Evolutionary conservation across 2,797 vertebrate species (phyloP).

Genomic region (Helostoma temminkii): DNA sequence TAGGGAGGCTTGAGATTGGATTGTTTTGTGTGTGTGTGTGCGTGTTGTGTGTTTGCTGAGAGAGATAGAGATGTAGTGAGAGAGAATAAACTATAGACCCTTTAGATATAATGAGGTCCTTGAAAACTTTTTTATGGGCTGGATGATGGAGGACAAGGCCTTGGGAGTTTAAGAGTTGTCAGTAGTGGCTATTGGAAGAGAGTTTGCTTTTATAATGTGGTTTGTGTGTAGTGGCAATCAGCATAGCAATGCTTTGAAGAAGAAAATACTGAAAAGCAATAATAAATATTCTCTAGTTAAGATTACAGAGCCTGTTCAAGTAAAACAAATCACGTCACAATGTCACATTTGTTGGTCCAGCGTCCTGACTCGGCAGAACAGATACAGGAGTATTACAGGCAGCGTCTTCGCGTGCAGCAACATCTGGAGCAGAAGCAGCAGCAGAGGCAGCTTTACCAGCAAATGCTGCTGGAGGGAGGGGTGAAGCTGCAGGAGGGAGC

Average conservation of each 20-base stretch:
- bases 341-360: conserved; percentile 60
- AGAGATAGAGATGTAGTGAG: conserved; percentile 11
- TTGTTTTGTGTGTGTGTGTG: conserved; percentile 47
- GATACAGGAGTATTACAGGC: conserved; percentile 95
- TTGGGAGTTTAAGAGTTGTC: conserved; percentile 61
- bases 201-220: conserved; percentile 48
- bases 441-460: conserved; percentile 94
- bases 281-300: conserved; percentile 17
- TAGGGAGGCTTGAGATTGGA: conserved; percentile 58
- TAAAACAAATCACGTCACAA: conserved; percentile 1
- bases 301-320: neutral
- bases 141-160: conserved; percentile 64
- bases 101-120: conserved; percentile 64
- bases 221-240: conserved; percentile 11
- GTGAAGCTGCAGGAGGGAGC: conserved; percentile 90
- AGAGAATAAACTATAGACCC: conserved; percentile 37
- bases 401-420: conserved; percentile 94
- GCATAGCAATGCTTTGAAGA: conserved; percentile 1
- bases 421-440: conserved; percentile 98
- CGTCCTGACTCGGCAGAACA: conserved; percentile 90
- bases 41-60: conserved; percentile 27
- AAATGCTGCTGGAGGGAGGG: conserved; percentile 97
- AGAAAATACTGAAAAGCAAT: conserved; percentile 1
- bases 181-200: conserved; percentile 31
- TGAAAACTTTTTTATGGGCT: conserved; percentile 75